Evolutionary conservation across 1,140 invertebrate genomes (phyloP), one percentile per base, ranked within the genome.

Genomic region (Halesus radiatus): DNA sequence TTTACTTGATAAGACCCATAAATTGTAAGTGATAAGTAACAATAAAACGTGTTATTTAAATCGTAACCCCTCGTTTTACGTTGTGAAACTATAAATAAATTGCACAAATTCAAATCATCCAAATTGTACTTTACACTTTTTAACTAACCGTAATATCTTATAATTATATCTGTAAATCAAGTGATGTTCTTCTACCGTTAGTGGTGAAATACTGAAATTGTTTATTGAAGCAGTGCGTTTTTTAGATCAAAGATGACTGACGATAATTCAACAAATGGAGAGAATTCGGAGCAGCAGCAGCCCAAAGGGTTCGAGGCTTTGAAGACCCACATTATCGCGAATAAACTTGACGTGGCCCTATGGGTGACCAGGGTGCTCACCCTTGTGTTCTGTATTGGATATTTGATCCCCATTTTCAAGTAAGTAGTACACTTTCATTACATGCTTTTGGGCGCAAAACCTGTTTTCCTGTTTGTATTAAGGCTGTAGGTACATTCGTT

Each of bases 401-500:
- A 98, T 89, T 90, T 98, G 50, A 86, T 98, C 83, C 97, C 97
- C 78, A 89, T 98, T 83, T 96, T 98, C 89, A 95, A 95, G 96
- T 98, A 91, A 92, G 92, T 91, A 45, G 18, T n/a, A 50, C 20
- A 45, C 37, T 45, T 45, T 45, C 37, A 45, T 45, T 13, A 13
- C 37, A 10, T 45, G 37, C 37, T 37, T 45, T 45, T 45, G 37
- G 37, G 37, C 37, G 37, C 37, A 45, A 50, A 58, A 76, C 20
- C 54, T 76, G 73, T 76, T 76, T 76, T 76, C 23, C 16, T 66
- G n/a, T 66, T 66, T 32, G n/a, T 16, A 26, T 66, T 45, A 13
- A 45, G 29, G 16, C 45, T 22, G 45, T 29, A 15, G 26, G 32
- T 66, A 37, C n/a, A 37, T 60, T 60, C 0, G 15, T 22, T 60